A percentile compares a stretch with the other conserved stretches of the same genome.
phyloP scores from a whole-genome alignment of 2,888 invertebrate species.

The Xestia rhomboidea region DNA sequence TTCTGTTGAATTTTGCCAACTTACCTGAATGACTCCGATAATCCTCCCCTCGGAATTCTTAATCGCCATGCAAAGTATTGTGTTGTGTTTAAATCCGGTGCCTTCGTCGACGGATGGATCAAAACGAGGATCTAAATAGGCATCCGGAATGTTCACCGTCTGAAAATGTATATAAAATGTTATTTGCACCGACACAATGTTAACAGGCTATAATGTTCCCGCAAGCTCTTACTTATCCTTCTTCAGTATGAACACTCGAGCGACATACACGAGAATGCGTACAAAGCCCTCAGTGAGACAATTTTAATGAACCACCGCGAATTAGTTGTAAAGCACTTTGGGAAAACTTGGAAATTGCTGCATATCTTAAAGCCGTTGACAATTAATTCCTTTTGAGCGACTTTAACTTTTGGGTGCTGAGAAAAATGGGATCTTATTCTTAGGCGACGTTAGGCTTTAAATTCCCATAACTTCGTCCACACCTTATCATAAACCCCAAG shows the following conservation, averaged over 20 bases:
- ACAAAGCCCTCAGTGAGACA: constrained; percentile 38
- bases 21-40: constrained; percentile 96
- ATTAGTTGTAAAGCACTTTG: constrained; percentile 57
- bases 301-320: constrained; percentile 58
- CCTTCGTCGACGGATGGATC: constrained; percentile 96
- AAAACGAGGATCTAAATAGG: constrained; percentile 96
- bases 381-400: constrained; percentile 32
- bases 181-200: constrained; percentile 38
- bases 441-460: neutral
- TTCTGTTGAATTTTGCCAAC: constrained; percentile 44
- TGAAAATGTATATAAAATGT: constrained; percentile 83
- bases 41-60: constrained; percentile 97
- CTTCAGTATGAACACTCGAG: constrained; percentile 29
- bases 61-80: constrained; percentile 98
- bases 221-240: constrained; percentile 32
- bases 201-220: constrained; percentile 34
- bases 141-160: constrained; percentile 97
- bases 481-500: neutral
- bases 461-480: neutral
- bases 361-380: constrained; percentile 49
- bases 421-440: constrained; percentile 25
- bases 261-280: constrained; percentile 18
- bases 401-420: neutral
- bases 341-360: constrained; percentile 58
- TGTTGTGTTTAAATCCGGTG: constrained; percentile 95